phyloP scores from a whole-genome alignment of 2,113 vertebrate genomes.

The Neodontobutis hainanensis region DNA sequence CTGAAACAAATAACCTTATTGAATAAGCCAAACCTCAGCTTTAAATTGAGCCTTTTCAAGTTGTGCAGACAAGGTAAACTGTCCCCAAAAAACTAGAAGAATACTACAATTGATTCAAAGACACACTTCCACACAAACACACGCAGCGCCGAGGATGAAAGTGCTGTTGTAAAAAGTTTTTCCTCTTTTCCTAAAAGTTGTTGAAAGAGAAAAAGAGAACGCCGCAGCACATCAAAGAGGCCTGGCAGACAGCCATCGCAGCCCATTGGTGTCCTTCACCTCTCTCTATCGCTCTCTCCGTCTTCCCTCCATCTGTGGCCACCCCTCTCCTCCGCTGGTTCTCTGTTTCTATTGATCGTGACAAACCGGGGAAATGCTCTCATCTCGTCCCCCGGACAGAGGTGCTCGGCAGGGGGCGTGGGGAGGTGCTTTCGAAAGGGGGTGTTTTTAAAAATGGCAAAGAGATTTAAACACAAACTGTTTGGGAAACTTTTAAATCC shows the following conservation, averaged over 20 bases:
- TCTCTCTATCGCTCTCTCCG: slow-evolving; percentile 30
- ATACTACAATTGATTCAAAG: not conserved
- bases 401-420: slow-evolving; percentile 36
- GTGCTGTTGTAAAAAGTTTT: slow-evolving; percentile 68
- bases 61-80: no score
- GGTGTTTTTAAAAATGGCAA: slow-evolving; percentile 14
- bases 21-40: no score
- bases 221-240: slow-evolving; percentile 74
- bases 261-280: slow-evolving; percentile 73
- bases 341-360: slow-evolving; percentile 59
- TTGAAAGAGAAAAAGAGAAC: slow-evolving; percentile 76
- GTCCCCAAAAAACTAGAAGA: not conserved
- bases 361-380: slow-evolving; percentile 56
- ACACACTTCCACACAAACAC: slow-evolving; percentile 29
- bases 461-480: slow-evolving; percentile 17
- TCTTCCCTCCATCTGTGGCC: not conserved
- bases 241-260: slow-evolving; percentile 73
- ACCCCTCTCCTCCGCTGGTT: slow-evolving; percentile 4
- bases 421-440: slow-evolving; percentile 13
- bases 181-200: slow-evolving; percentile 70
- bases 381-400: slow-evolving; percentile 50
- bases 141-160: slow-evolving; percentile 61
- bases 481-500: not conserved
- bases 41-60: no score
- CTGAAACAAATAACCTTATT: no score